These are phyloP conservation scores for Cromileptes altivelis DNA, from an alignment of 2,113 vertebrate species.

Conservation along the genomic window DNA sequence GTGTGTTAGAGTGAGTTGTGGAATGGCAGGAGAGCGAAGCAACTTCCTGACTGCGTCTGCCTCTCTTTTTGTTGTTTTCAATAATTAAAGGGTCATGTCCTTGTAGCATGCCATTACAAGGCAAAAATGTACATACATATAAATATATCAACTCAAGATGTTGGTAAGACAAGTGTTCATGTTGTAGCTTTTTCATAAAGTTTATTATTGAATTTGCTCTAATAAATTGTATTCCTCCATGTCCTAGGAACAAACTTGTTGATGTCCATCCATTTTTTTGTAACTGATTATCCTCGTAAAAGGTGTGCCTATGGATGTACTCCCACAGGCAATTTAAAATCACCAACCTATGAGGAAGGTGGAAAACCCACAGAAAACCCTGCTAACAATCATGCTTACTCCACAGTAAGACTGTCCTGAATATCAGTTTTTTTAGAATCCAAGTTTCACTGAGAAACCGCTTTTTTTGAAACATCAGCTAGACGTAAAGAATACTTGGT, in stretches of 20 bases:
- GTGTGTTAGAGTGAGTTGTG: constrained; percentile 40
- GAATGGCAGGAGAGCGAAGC: constrained; percentile 38
- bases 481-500: too few relatives aligned
- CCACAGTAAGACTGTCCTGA: too few relatives aligned
- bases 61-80: constrained; percentile 39
- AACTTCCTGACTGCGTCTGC: constrained; percentile 39
- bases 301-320: too few relatives aligned
- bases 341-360: too few relatives aligned
- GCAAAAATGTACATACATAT: constrained; percentile 83
- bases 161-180: constrained; percentile 78
- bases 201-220: constrained; percentile 81
- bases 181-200: constrained; percentile 81
- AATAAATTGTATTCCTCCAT: constrained; percentile 80
- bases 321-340: too few relatives aligned
- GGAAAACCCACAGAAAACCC: too few relatives aligned
- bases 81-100: constrained; percentile 69
- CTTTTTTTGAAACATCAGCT: too few relatives aligned
- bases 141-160: constrained; percentile 82
- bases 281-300: too few relatives aligned
- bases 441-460: too few relatives aligned
- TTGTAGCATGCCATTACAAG: constrained; percentile 86
- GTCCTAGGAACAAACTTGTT: constrained; percentile 59
- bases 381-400: too few relatives aligned
- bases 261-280: background rate
- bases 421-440: too few relatives aligned